These are phyloP conservation scores for Phenganax marumi DNA, from an alignment of 92 coral and sea anemone species.

Conservation along the genomic window DNA sequence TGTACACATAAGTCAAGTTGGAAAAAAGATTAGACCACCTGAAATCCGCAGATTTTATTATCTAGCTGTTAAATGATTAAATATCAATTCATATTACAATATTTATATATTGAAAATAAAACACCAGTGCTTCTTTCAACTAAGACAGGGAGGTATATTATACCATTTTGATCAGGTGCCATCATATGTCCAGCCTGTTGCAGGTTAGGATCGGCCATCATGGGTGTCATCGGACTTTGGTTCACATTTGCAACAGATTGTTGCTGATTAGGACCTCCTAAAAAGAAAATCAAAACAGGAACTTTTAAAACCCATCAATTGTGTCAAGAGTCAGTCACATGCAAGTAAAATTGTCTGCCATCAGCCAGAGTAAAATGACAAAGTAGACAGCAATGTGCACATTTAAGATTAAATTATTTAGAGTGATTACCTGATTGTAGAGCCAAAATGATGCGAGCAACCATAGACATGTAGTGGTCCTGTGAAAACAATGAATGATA, in stretches of 20 bases:
- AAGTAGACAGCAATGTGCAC: background rate
- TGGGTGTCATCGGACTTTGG: constrained; percentile 15
- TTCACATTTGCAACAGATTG: background rate
- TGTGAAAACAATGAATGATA: constrained; percentile 14
- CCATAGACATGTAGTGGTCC: constrained; percentile 77
- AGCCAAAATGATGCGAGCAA: constrained; percentile 62
- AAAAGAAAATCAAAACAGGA: background rate
- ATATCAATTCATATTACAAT: background rate
- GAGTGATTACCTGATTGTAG: constrained; percentile 8
- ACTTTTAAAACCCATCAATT: background rate
- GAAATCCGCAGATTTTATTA: too few relatives aligned
- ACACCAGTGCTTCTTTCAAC: background rate
- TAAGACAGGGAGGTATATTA: background rate
- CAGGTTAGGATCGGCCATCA: constrained; percentile 2
- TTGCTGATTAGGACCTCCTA: constrained; percentile 1
- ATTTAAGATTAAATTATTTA: too few relatives aligned
- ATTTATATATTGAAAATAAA: background rate
- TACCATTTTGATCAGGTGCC: constrained; percentile 18
- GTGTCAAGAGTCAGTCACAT: background rate
- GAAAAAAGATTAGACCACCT: background rate
- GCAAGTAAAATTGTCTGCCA: background rate
- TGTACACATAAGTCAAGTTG: background rate
- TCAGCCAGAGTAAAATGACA: background rate
- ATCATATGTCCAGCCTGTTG: constrained; percentile 18
- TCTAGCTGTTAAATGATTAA: background rate